Conservation (phyloP, 2,113 vertebrate species). For the Notothenia coriiceps region DNA sequence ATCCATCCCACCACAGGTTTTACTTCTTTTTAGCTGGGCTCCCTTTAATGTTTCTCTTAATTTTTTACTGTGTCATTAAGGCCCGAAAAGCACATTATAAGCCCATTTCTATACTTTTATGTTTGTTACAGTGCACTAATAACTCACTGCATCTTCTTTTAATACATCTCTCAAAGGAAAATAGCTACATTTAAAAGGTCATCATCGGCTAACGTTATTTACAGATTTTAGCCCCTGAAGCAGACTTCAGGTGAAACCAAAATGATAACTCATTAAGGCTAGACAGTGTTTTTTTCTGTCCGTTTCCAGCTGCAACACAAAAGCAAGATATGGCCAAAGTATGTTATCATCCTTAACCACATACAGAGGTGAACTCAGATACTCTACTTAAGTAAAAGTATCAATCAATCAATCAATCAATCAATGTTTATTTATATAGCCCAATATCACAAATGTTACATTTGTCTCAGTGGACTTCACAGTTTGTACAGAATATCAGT, state of each 20-base stretch:
- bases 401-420: no score
- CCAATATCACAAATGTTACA: no score
- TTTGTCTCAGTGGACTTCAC: no score
- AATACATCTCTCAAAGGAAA: neutral
- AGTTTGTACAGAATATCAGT: no score
- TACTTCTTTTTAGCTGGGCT: slow-evolving; percentile 8
- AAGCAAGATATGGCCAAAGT: neutral
- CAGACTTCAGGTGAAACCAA: neutral
- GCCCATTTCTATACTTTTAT: neutral
- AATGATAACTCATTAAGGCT: no score
- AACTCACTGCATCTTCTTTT: neutral
- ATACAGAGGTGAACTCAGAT: neutral
- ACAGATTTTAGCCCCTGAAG: neutral
- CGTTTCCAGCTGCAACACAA: neutral
- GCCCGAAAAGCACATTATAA: neutral
- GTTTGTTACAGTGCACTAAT: neutral
- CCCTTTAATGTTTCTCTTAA: neutral
- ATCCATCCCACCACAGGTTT: slow-evolving; percentile 28
- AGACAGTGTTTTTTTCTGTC: neutral
- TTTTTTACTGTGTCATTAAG: neutral
- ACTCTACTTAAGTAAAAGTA: no score
- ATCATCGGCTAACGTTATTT: neutral
- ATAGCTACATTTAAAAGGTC: neutral
- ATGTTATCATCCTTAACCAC: neutral
- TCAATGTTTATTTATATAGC: no score